phyloP scores from a whole-genome alignment of 2,113 vertebrate species.

The Cebus imitator region DNA sequence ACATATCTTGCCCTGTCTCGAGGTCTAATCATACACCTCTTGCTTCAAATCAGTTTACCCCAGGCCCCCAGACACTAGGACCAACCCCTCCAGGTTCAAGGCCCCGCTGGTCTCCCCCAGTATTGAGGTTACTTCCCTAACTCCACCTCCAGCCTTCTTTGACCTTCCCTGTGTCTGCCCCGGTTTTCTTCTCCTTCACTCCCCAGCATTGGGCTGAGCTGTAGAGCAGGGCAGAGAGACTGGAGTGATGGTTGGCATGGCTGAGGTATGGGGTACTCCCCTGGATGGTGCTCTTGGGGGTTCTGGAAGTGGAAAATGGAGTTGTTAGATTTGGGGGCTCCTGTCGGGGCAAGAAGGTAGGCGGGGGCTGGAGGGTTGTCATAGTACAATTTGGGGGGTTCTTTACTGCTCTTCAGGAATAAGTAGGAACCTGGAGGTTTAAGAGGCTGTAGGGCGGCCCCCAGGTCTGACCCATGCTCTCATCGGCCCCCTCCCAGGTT shows the following conservation, averaged over 20 bases:
- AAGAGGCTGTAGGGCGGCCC: background rate
- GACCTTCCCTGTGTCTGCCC: constrained; percentile 43
- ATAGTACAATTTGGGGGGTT: background rate
- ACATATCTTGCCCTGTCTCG: background rate
- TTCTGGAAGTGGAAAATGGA: constrained; percentile 7
- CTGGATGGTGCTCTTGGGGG: constrained; percentile 52
- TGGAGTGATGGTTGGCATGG: constrained; percentile 79
- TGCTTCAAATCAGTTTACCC: background rate
- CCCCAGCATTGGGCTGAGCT: constrained; percentile 78
- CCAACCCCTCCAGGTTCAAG: background rate
- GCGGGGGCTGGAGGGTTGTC: background rate
- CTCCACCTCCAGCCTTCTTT: constrained; percentile 64
- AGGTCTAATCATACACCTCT: too few species aligned
- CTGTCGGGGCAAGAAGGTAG: background rate
- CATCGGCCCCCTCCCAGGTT: constrained; percentile 79
- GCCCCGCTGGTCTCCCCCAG: constrained; percentile 1
- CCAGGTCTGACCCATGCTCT: background rate
- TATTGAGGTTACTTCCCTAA: constrained; percentile 74
- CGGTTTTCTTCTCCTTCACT: constrained; percentile 44
- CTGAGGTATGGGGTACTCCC: constrained; percentile 49
- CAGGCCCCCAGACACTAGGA: background rate
- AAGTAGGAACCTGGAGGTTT: background rate
- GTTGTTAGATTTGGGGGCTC: background rate
- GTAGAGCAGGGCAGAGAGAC: constrained; percentile 75
- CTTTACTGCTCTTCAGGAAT: background rate